phyloP scores from a whole-genome alignment of 2,797 vertebrate species.

The Silurus lanzhouensis region DNA sequence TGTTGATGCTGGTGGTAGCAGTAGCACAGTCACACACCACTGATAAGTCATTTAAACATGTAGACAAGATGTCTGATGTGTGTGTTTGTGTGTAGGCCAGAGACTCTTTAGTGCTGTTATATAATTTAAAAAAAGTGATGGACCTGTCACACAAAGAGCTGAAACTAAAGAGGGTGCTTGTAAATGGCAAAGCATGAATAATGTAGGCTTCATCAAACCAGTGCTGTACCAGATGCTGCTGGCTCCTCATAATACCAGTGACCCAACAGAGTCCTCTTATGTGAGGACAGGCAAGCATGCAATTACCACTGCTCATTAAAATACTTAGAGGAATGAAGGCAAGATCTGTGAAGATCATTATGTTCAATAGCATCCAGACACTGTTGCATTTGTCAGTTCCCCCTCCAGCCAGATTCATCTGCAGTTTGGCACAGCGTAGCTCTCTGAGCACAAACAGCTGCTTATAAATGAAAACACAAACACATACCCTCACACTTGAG shows the following conservation, averaged over 20 bases:
- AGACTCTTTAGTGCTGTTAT: constrained; percentile 46
- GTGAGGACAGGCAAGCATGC: constrained; percentile 65
- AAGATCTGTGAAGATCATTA: constrained; percentile 76
- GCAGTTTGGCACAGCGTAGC: constrained; percentile 43
- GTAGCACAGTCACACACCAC: constrained; percentile 50
- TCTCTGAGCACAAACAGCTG: constrained; percentile 47
- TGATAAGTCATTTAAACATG: constrained; percentile 48
- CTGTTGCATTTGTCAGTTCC: constrained; percentile 54
- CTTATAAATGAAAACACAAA: constrained; percentile 43
- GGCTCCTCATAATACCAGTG: constrained; percentile 67
- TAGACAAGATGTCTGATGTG: constrained; percentile 54
- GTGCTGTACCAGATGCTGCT: constrained; percentile 64
- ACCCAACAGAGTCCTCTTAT: constrained; percentile 54
- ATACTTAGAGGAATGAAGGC: constrained; percentile 67
- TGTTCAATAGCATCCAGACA: constrained; percentile 65
- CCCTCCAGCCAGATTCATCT: constrained; percentile 50
- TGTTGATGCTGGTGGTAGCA: constrained; percentile 37
- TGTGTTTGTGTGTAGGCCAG: constrained; percentile 39
- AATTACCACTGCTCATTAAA: constrained; percentile 70
- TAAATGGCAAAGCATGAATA: constrained; percentile 67
- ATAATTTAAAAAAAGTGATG: constrained; percentile 48
- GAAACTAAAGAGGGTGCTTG: constrained; percentile 57
- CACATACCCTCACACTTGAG: constrained; percentile 51
- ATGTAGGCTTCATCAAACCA: constrained; percentile 66
- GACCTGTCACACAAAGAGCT: constrained; percentile 55